These are phyloP conservation scores for Tiliqua scincoides DNA, from an alignment of 2,113 vertebrate genomes.

Conservation along the genomic window DNA sequence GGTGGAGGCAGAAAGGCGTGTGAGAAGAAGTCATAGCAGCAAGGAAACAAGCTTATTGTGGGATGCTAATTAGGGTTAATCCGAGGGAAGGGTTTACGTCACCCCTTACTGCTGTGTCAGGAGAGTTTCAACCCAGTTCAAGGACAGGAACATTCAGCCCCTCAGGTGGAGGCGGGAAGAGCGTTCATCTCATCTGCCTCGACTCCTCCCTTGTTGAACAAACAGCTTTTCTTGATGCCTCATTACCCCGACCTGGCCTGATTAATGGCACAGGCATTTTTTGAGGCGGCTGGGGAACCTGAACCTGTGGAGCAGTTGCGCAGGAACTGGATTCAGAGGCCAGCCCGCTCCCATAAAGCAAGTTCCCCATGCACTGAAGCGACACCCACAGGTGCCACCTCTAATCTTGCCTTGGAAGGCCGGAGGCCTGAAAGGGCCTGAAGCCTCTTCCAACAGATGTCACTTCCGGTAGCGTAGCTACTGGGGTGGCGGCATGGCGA, in stretches of 20 bases:
- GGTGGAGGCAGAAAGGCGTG: too few relatives aligned
- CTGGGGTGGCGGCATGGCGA: too few relatives aligned
- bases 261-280: slow-evolving; percentile 41
- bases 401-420: background rate
- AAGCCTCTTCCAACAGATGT: background rate
- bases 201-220: slow-evolving; percentile 6
- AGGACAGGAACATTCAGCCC: background rate
- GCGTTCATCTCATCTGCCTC: background rate
- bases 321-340: too few relatives aligned
- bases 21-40: too few relatives aligned
- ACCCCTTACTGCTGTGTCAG: background rate
- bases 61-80: background rate
- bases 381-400: background rate
- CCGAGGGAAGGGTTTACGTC: background rate
- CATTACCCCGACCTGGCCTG: slow-evolving; percentile 37
- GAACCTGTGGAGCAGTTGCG: too few relatives aligned
- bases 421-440: background rate
- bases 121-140: background rate
- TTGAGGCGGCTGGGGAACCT: slow-evolving; percentile 11
- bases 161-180: background rate
- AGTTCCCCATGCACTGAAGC: background rate
- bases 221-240: slow-evolving; percentile 15
- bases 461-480: too few relatives aligned
- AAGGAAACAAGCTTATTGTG: background rate
- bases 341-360: background rate